These are phyloP conservation scores for Hydriomena furcata DNA, from an alignment of 2,888 invertebrate genomes.

Conservation along the genomic window DNA sequence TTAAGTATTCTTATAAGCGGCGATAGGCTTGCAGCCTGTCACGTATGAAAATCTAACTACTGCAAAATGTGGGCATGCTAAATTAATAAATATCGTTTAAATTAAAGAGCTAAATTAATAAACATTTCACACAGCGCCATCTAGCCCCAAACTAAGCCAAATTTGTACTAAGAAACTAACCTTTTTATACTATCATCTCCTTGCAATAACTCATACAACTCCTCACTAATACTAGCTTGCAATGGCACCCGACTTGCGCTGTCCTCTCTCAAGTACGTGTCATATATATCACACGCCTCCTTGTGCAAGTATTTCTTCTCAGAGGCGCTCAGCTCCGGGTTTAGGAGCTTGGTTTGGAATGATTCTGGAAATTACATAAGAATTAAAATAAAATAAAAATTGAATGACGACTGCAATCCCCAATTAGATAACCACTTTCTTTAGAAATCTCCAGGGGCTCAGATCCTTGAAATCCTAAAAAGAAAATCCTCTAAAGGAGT, in stretches of 20 bases:
- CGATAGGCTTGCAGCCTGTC: no score
- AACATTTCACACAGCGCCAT: no score
- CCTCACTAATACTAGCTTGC: conserved; percentile 78
- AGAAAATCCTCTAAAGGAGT: no score
- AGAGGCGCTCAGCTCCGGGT: conserved; percentile 87
- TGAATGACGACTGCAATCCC: background rate
- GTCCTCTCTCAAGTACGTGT: conserved; percentile 80
- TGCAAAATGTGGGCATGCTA: no score
- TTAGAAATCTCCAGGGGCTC: no score
- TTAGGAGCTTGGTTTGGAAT: conserved; percentile 90
- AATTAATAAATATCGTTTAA: no score
- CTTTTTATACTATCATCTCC: conserved; percentile 79
- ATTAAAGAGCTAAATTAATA: no score
- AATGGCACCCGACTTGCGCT: conserved; percentile 85
- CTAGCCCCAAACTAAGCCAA: no score
- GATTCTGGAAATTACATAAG: conserved; percentile 88
- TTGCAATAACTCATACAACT: conserved; percentile 81
- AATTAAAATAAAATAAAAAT: background rate
- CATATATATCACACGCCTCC: conserved; percentile 87
- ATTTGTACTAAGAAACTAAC: conserved; percentile 39
- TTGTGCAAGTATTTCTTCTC: conserved; percentile 85
- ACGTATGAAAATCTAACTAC: no score
- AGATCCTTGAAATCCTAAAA: no score
- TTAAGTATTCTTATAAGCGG: no score
- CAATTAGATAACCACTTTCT: no score